Conservation (phyloP, 2,113 vertebrate genomes). For the Passer montanus region DNA sequence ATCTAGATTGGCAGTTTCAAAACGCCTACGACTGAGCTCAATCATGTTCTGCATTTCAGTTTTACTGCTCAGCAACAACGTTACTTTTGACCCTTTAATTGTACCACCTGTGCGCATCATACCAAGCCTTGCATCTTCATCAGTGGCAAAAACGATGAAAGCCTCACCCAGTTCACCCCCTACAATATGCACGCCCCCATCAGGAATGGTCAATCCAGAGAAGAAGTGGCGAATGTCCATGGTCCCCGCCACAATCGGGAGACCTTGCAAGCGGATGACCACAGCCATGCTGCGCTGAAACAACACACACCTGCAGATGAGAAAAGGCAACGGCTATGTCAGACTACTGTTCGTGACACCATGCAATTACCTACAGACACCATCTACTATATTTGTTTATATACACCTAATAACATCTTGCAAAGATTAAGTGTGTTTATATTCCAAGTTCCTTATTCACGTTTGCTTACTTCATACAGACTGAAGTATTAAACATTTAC, state of each 20-base stretch:
- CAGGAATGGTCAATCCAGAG: conserved; percentile 99
- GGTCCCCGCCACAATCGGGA: conserved; percentile 99
- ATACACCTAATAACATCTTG: conserved; percentile 59
- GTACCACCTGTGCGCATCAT: conserved; percentile 99
- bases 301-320: conserved; percentile 98
- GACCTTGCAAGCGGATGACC: conserved; percentile 99
- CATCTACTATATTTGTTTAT: conserved; percentile 66
- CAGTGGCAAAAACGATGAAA: conserved; percentile 99
- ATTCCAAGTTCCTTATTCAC: neutral
- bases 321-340: conserved; percentile 95
- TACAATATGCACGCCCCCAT: conserved; percentile 99
- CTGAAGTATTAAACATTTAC: conserved; percentile 50
- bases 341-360: conserved; percentile 83
- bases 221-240: conserved; percentile 99
- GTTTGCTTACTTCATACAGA: conserved; percentile 49
- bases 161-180: conserved; percentile 99
- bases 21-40: conserved; percentile 97
- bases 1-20: conserved; percentile 90
- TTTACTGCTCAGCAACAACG: conserved; percentile 97
- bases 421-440: conserved; percentile 29
- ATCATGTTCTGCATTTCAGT: conserved; percentile 99
- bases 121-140: conserved; percentile 98
- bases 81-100: conserved; percentile 98
- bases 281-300: conserved; percentile 99
- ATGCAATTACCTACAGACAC: conserved; percentile 76